Evolutionary conservation across 1,140 invertebrate species (phyloP), one percentile per base, ranked within the genome.

Genomic region (Drosophila miranda): DNA sequence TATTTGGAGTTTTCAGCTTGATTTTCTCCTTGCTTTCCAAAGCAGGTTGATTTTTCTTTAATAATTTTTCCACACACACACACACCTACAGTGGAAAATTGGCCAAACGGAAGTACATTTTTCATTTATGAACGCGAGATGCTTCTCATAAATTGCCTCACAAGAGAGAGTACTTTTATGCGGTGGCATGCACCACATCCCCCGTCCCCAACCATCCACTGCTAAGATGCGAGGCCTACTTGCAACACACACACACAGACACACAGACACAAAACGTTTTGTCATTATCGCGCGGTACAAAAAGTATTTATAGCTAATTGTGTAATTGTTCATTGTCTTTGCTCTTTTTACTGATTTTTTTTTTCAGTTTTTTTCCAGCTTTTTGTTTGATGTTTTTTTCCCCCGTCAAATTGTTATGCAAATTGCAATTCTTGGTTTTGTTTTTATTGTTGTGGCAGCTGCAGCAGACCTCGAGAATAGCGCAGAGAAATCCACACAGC

Each of bases 241-340:
- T 68, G 64, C 66, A 68, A 71, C 58, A 71, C 75, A 64, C 66
- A 68, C 67, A 54, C 67, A 71, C 58, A 71, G 71, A 63, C 66
- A 68, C 16, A 16, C 16, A 16, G 16, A 16, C 16, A 16, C 16
- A 16, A 16, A 16, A 71, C 57, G 67, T 79, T 80, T 82, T 84
- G 75, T 79, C 75, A 79, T 84, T 82, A 82, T 69, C 28, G 48
- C 28, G 48, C 71, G 50, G 44, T 30, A 51, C 46, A 38, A 58
- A 71, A 59, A 58, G 71, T 84, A 78, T 84, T 83, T 83, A 83
- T 78, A 60, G 71, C 70, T 74, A 83, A 83, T 83, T 83, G 80
- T 86, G 80, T 80, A 84, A 84, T 84, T 84, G 71, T 84, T 62
- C 64, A 78, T 74, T 63, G 61, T 62, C 49, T 80, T 75, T 80